Evolutionary conservation across 2,113 vertebrate species (phyloP).

Genomic region (Microcebus jonahi): DNA sequence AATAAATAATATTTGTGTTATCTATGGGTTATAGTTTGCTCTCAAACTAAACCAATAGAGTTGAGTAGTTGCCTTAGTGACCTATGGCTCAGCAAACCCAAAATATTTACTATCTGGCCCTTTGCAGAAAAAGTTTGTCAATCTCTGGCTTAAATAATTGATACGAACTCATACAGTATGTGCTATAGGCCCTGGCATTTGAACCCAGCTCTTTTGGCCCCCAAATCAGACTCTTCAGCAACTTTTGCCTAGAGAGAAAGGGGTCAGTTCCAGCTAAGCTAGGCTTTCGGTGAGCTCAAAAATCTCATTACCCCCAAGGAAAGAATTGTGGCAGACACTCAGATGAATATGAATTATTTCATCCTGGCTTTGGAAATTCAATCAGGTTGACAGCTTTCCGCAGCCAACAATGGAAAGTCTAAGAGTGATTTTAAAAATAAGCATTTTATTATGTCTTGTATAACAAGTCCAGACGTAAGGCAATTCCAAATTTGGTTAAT

Average conservation of each 20-base stretch:
- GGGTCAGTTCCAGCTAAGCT: not conserved
- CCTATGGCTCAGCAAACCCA: not conserved
- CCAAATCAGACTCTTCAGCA: not conserved
- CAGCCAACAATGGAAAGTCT: not conserved
- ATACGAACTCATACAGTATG: not conserved
- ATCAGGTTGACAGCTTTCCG: not conserved
- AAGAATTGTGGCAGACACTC: not conserved
- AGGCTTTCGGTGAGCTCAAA: not conserved
- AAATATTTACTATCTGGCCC: not conserved
- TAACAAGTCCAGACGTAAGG: not conserved
- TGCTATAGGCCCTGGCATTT: constrained; percentile 56
- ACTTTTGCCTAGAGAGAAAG: not conserved
- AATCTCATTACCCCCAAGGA: not conserved
- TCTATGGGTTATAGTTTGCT: not conserved
- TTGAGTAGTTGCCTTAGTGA: not conserved
- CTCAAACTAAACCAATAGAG: not conserved
- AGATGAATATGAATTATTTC: not conserved
- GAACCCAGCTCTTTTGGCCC: constrained; percentile 54
- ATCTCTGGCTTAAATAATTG: not conserved
- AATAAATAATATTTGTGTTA: not conserved
- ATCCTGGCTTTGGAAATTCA: not conserved
- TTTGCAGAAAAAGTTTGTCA: not conserved
- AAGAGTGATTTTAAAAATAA: constrained; percentile 21
- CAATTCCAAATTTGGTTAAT: not conserved
- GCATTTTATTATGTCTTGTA: constrained; percentile 4